Conservation (phyloP, 2,888 invertebrate genomes). For the Lochmaea capreae region DNA sequence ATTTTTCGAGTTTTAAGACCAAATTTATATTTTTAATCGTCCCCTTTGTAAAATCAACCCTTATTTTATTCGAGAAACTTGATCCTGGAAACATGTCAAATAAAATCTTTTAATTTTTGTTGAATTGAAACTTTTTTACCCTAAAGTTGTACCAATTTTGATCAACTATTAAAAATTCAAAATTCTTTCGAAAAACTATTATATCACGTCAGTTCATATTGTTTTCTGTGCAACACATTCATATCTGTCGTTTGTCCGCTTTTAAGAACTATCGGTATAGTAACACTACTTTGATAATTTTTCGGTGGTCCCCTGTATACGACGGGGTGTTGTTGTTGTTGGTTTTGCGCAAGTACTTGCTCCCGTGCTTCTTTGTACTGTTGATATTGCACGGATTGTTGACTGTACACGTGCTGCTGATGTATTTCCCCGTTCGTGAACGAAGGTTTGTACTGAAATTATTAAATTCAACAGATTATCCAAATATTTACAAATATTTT, state of each 20-base stretch:
- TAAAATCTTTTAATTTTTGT: too few species aligned
- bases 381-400: constrained; percentile 57
- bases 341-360: constrained; percentile 58
- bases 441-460: constrained; percentile 43
- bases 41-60: too few species aligned
- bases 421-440: constrained; percentile 60
- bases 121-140: too few species aligned
- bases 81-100: too few species aligned
- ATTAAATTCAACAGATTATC: neutral
- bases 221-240: constrained; percentile 53
- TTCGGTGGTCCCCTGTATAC: constrained; percentile 50
- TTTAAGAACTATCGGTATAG: constrained; percentile 59
- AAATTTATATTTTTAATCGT: too few species aligned
- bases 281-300: constrained; percentile 60
- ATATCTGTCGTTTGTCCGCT: constrained; percentile 55
- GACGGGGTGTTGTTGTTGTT: constrained; percentile 48
- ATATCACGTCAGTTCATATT: constrained; percentile 59
- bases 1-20: too few species aligned
- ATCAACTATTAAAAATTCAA: constrained; percentile 3
- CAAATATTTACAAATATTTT: too few species aligned
- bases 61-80: too few species aligned
- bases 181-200: constrained; percentile 24
- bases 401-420: constrained; percentile 61
- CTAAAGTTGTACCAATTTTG: too few species aligned
- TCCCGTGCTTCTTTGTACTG: constrained; percentile 61